These are phyloP conservation scores for Hesperophylax magnus DNA, from an alignment of 1,140 invertebrate species.

Conservation along the genomic window DNA sequence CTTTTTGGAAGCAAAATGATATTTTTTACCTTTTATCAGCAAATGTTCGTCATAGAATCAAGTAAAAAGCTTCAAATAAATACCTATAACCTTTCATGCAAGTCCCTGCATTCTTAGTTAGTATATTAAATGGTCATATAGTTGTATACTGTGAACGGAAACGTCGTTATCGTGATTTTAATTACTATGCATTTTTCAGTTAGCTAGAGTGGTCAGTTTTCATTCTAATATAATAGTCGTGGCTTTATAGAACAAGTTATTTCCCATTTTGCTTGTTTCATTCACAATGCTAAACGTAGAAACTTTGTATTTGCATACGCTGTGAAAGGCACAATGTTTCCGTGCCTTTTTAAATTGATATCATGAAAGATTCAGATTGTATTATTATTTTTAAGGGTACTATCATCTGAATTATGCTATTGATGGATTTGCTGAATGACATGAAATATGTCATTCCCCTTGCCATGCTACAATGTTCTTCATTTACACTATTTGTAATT, in stretches of 20 bases:
- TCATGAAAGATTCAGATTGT: neutral
- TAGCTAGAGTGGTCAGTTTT: neutral
- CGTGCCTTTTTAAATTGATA: neutral
- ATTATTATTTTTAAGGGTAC: neutral
- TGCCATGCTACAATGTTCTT: neutral
- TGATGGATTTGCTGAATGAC: neutral
- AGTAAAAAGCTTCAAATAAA: too few relatives aligned
- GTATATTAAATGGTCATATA: neutral
- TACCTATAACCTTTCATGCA: neutral
- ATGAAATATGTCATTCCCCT: neutral
- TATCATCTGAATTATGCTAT: neutral
- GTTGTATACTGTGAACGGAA: neutral
- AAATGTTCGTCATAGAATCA: too few relatives aligned
- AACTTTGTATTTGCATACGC: too few relatives aligned
- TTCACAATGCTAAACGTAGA: neutral
- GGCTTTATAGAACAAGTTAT: neutral
- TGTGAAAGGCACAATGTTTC: too few relatives aligned
- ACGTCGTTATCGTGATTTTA: neutral
- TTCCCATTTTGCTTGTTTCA: neutral
- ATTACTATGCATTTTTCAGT: slow-evolving; percentile 22
- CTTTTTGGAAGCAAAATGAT: too few relatives aligned
- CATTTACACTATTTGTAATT: too few relatives aligned
- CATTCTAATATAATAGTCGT: neutral
- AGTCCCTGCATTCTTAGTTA: neutral
- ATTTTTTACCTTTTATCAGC: too few relatives aligned